phyloP scores from a whole-genome alignment of 2,113 vertebrate species.

The Sturnus vulgaris region DNA sequence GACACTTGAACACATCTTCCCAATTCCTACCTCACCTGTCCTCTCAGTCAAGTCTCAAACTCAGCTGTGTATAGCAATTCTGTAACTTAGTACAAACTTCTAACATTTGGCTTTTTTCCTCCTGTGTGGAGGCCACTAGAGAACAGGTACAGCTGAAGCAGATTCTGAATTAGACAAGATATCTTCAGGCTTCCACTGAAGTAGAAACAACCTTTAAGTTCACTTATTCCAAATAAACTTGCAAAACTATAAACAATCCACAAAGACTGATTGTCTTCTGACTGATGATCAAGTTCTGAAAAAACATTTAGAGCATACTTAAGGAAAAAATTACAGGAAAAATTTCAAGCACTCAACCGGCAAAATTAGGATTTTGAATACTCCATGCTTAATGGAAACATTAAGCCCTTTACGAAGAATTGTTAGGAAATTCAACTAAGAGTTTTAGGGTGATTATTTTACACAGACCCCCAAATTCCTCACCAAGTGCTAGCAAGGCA shows the following conservation, averaged over 20 bases:
- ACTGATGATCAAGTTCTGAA: background rate
- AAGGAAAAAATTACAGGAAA: background rate
- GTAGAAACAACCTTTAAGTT: background rate
- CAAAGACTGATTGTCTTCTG: background rate
- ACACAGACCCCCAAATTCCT: background rate
- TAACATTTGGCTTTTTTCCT: background rate
- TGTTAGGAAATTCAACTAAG: background rate
- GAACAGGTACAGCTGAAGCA: background rate
- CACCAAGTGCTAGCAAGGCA: background rate
- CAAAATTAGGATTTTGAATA: background rate
- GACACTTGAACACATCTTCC: background rate
- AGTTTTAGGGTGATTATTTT: background rate
- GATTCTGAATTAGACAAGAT: background rate
- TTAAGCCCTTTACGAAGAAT: background rate
- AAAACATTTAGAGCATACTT: background rate
- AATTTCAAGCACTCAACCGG: background rate
- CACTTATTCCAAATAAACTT: background rate
- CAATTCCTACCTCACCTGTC: background rate
- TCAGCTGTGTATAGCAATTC: background rate
- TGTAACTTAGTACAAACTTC: background rate
- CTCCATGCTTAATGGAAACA: background rate
- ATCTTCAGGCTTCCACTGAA: background rate
- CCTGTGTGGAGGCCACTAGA: background rate
- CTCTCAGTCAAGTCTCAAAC: background rate
- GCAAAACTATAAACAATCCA: background rate